phyloP scores from a whole-genome alignment of 1,140 invertebrate species.

The Babylonia areolata region DNA sequence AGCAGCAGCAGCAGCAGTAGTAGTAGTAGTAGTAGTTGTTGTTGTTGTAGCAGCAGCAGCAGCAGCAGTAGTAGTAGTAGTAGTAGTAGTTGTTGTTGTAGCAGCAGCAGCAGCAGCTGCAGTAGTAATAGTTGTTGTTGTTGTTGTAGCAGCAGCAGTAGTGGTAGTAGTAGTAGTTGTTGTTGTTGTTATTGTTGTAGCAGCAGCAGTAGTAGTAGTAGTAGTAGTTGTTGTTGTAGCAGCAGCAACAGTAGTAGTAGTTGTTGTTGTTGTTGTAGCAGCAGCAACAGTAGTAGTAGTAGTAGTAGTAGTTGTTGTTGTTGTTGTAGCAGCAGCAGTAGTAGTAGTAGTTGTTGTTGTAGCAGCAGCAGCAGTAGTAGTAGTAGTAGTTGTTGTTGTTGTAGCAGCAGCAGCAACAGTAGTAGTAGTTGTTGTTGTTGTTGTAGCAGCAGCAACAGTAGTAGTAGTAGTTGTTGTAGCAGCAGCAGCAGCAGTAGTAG shows the following conservation, averaged over 20 bases:
- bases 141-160: too few species aligned
- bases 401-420: too few species aligned
- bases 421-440: too few species aligned
- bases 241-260: background rate
- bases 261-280: background rate
- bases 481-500: too few species aligned
- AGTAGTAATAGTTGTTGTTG: too few species aligned
- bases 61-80: constrained; percentile 1
- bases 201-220: too few species aligned
- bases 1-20: constrained; percentile 11
- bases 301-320: background rate
- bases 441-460: too few species aligned
- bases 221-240: constrained; percentile 6
- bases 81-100: background rate
- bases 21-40: constrained; percentile 3
- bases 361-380: constrained; percentile 11
- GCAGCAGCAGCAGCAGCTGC: too few species aligned
- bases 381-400: background rate
- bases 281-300: constrained; percentile 1
- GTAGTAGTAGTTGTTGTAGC: too few species aligned
- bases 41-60: background rate
- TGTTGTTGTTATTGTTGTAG: too few species aligned
- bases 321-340: background rate
- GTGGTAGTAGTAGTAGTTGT: constrained; percentile 7
- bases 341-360: background rate